Base-by-base conservation (phyloP, 2,797 vertebrate species). In the Crypturellus tataupa region DNA sequence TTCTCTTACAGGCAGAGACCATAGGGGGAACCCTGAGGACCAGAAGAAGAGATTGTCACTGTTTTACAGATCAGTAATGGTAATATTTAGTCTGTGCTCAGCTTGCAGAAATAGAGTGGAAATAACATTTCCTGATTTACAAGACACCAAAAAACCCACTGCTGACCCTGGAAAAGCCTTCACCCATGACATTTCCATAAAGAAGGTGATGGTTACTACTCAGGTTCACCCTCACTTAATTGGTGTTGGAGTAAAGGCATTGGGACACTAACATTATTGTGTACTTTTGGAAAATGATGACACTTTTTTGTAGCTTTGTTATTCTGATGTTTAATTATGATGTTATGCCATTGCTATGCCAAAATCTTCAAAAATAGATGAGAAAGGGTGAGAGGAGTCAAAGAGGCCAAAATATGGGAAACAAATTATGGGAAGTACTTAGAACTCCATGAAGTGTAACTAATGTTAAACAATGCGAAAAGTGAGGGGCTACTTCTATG, bases 261-360 rank as follows among this genome's bases (percentile, higher is more conserved):
- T 6, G 10, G 12, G 5, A 2, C 39, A 13, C 4, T 20, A 39
- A 21, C n/a, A n/a, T 75, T 47, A 33, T 1, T 37, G 5, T 1
- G 1, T 29, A 16, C 10, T 27, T 64, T 69, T 81, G 16, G 27
- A 64, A 90, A 77, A n/a, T 9, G 4, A 1, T 10, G 46, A 60
- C 27, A 35, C 7, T 4, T 62, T 64, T 59, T 59, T 31, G 12
- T 58, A 47, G 7, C 21, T 90, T 59, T 51, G 23, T 73, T 82
- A 10, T 25, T 93, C 76, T 25, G 33, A 40, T 81, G 84, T 79
- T 77, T 39, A 64, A 25, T 8, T 31, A 5, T 51, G 18, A 8
- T 69, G 12, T 3, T 70, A 39, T 51, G 18, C 9, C 18, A 39
- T 7, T 78, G 70, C 49, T 58, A 6, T 51, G 23, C 13, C 67